phyloP scores from a whole-genome alignment of 2,888 invertebrate species.

The Leucozona laternaria region DNA sequence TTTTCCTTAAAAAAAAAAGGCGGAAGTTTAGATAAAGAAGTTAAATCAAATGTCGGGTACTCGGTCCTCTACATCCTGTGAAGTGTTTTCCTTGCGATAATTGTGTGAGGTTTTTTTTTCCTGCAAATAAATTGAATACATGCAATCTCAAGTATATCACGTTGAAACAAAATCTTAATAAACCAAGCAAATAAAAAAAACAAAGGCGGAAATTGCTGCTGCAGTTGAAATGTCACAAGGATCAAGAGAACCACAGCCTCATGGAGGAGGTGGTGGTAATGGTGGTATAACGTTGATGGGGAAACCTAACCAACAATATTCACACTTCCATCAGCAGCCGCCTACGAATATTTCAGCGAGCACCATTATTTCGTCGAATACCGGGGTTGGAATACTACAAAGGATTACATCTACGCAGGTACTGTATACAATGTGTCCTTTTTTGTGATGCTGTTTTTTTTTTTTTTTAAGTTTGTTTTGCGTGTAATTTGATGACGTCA shows the following conservation, averaged over 20 bases:
- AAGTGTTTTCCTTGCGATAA: constrained; percentile 21
- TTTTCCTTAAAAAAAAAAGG: neutral
- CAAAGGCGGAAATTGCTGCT: constrained; percentile 37
- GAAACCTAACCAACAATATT: constrained; percentile 55
- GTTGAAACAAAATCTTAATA: constrained; percentile 26
- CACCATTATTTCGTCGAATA: constrained; percentile 53
- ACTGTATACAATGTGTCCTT: constrained; percentile 36
- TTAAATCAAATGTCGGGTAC: neutral
- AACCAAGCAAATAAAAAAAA: constrained; percentile 24
- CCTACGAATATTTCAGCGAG: constrained; percentile 53
- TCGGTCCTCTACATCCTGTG: constrained; percentile 5
- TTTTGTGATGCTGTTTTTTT: constrained; percentile 8
- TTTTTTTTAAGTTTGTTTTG: constrained; percentile 25
- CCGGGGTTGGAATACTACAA: constrained; percentile 73
- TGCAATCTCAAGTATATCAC: constrained; percentile 33
- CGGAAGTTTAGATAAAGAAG: constrained; percentile 21
- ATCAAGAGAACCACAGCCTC: constrained; percentile 57
- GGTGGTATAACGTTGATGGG: constrained; percentile 55
- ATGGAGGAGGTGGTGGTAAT: constrained; percentile 21
- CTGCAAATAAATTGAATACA: neutral
- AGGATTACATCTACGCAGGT: constrained; percentile 75
- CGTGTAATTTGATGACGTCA: constrained; percentile 34
- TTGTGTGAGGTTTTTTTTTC: constrained; percentile 9
- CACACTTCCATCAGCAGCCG: constrained; percentile 58
- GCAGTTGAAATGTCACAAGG: constrained; percentile 72